Evolutionary conservation across 1,140 invertebrate genomes (phyloP).

Genomic region (Drosophila oshimai): DNA sequence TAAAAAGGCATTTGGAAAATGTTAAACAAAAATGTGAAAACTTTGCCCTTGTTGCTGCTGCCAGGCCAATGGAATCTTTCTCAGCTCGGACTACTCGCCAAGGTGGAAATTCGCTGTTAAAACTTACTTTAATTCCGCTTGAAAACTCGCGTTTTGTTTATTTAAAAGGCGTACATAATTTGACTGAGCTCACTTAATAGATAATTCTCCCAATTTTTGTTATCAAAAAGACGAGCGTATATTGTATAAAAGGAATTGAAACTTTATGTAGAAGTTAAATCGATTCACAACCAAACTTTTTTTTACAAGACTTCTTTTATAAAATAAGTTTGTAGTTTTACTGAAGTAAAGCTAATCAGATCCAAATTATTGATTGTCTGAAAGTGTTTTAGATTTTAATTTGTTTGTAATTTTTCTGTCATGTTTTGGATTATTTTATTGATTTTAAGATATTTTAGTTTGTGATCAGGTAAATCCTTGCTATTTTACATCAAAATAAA

Average conservation of each 20-base stretch:
- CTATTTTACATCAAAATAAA: too few relatives aligned
- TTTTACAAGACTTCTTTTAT: too few relatives aligned
- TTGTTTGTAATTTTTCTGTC: too few relatives aligned
- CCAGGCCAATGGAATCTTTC: constrained; percentile 15
- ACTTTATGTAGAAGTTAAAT: too few relatives aligned
- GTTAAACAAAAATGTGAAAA: constrained; percentile 75
- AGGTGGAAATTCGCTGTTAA: constrained; percentile 37
- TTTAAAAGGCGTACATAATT: constrained; percentile 46
- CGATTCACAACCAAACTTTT: too few relatives aligned
- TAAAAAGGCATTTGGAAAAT: constrained; percentile 51
- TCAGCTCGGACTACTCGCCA: constrained; percentile 3
- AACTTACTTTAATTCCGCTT: constrained; percentile 50
- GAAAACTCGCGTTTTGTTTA: constrained; percentile 40
- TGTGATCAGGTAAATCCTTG: too few relatives aligned
- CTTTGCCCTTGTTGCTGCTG: constrained; percentile 55
- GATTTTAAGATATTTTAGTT: too few relatives aligned
- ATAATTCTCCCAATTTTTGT: constrained; percentile 5
- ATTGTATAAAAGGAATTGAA: not conserved
- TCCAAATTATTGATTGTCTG: too few relatives aligned
- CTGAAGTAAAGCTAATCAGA: too few relatives aligned
- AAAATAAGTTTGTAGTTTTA: too few relatives aligned
- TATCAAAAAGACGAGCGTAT: not conserved
- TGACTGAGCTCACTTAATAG: not conserved
- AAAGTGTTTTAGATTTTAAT: too few relatives aligned
- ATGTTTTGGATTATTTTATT: too few relatives aligned